These are phyloP conservation scores for Ganaspis sp. DNA, from an alignment of 1,140 invertebrate genomes.

Conservation along the genomic window DNA sequence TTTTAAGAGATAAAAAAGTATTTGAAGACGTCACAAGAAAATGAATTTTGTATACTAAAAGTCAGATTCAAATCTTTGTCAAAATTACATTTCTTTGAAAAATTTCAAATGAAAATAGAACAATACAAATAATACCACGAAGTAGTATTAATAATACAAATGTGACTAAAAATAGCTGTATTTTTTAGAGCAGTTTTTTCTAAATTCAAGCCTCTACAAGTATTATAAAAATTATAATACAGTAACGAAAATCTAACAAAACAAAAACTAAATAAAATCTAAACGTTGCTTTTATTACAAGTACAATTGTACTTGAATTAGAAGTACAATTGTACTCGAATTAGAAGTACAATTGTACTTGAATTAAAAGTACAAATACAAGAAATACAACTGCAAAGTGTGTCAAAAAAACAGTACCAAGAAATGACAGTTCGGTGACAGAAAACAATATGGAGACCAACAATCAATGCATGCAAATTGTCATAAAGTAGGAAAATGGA, in stretches of 20 bases:
- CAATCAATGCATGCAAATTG: slow-evolving; percentile 27
- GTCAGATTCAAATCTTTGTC: too few species aligned
- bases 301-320: too few species aligned
- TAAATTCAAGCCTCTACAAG: background rate
- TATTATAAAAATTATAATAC: background rate
- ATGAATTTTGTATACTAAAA: too few species aligned
- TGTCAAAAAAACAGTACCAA: background rate
- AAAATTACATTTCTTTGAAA: too few species aligned
- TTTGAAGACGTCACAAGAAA: too few species aligned
- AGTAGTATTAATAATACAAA: background rate
- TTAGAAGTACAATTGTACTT: too few species aligned
- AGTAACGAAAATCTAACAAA: background rate
- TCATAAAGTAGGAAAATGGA: slow-evolving; percentile 41
- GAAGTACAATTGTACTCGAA: too few species aligned
- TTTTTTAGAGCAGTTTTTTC: background rate
- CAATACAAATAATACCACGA: too few species aligned
- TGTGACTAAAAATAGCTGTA: background rate
- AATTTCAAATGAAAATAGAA: background rate
- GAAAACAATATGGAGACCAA: slow-evolving; percentile 30
- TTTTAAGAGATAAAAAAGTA: too few species aligned
- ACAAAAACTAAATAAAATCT: background rate
- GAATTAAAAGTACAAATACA: too few species aligned
- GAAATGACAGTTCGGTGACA: background rate
- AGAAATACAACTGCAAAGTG: too few species aligned
- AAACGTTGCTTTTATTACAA: too few species aligned